Evolutionary conservation across 2,797 vertebrate species (phyloP).

Genomic region (Dryobates pubescens): DNA sequence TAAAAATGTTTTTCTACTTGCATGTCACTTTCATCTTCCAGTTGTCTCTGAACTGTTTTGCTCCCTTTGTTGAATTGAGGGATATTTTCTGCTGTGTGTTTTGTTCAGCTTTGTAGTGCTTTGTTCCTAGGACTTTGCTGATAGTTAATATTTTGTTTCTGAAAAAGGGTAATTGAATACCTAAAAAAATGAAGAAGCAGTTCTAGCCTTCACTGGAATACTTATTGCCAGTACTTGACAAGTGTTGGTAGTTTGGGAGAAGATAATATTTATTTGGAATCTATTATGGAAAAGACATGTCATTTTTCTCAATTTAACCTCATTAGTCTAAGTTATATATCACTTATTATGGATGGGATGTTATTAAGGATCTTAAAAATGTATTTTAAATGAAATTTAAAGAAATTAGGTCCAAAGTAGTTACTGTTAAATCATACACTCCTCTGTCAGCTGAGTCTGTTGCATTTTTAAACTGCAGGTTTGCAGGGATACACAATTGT

Average conservation of each 20-base stretch:
- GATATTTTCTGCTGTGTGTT: neutral
- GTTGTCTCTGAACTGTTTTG: neutral
- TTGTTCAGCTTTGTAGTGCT: neutral
- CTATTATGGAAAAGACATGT: neutral
- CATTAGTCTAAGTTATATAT: neutral
- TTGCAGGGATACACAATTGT: neutral
- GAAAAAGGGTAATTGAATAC: neutral
- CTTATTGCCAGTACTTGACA: neutral
- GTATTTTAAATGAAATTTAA: neutral
- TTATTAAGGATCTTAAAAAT: neutral
- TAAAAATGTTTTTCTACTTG: neutral
- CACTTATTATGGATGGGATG: neutral
- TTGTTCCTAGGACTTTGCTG: neutral
- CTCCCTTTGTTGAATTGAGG: neutral
- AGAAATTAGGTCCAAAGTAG: neutral
- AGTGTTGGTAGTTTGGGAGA: neutral
- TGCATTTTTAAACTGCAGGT: neutral
- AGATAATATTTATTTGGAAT: neutral
- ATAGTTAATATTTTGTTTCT: neutral
- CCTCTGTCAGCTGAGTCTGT: neutral
- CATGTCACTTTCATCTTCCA: neutral
- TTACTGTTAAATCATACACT: neutral
- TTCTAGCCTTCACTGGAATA: neutral
- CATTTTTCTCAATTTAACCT: neutral
- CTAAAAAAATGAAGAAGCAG: neutral